These are phyloP conservation scores for Heliconius erato DNA, from an alignment of 2,888 invertebrate genomes.

Conservation along the genomic window DNA sequence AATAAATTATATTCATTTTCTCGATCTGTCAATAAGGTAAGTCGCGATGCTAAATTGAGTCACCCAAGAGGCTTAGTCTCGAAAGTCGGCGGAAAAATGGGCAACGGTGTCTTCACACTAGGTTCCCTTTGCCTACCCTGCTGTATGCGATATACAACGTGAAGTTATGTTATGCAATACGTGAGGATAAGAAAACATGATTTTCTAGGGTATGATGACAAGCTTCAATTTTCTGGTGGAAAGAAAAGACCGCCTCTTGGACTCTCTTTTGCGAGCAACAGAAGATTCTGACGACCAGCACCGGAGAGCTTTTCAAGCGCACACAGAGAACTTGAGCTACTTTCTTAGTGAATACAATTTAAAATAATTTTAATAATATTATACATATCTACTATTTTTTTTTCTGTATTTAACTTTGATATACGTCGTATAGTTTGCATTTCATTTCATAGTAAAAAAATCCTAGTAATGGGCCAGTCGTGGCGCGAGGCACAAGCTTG, in stretches of 20 bases:
- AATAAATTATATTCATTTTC: too few species aligned
- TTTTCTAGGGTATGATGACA: slow-evolving; percentile 81
- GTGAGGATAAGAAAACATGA: neutral
- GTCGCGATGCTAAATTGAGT: too few species aligned
- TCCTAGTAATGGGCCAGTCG: too few species aligned
- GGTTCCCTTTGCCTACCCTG: neutral
- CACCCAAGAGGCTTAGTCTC: too few species aligned
- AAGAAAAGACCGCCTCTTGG: slow-evolving; percentile 89
- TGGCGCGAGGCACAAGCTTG: too few species aligned
- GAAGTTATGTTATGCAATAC: neutral
- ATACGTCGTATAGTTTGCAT: too few species aligned
- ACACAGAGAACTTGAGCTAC: slow-evolving; percentile 89
- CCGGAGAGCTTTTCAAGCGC: slow-evolving; percentile 89
- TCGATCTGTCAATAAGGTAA: too few species aligned
- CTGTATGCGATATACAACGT: neutral
- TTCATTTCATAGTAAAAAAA: too few species aligned
- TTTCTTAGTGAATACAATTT: slow-evolving; percentile 86
- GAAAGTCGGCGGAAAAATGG: too few species aligned
- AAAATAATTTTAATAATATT: neutral
- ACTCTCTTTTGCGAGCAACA: slow-evolving; percentile 87
- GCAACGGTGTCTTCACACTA: too few species aligned
- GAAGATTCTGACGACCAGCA: slow-evolving; percentile 91
- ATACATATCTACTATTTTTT: too few species aligned
- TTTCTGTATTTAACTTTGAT: too few species aligned
- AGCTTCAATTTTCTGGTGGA: slow-evolving; percentile 88